These are phyloP conservation scores for Kryptolebias ocellatus DNA, from an alignment of 2,797 vertebrate species.

Conservation along the genomic window DNA sequence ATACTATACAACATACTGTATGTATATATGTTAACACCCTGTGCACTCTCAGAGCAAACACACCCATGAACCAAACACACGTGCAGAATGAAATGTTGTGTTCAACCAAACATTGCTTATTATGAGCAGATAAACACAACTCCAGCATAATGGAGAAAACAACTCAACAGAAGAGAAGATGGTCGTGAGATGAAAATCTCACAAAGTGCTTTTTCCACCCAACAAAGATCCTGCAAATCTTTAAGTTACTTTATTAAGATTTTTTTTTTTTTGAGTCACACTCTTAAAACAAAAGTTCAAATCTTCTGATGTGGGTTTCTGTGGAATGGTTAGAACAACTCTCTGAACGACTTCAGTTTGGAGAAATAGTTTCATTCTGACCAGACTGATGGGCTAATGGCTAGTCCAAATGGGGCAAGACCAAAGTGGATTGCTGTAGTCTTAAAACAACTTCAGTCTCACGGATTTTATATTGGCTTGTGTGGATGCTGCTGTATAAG, in stretches of 20 bases:
- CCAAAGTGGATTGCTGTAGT: no score
- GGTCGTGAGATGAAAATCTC: slow-evolving; percentile 49
- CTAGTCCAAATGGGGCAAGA: no score
- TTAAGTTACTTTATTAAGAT: slow-evolving; percentile 26
- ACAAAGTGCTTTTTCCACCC: slow-evolving; percentile 60
- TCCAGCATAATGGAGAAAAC: slow-evolving; percentile 56
- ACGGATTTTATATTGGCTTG: no score
- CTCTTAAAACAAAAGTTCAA: slow-evolving; percentile 19
- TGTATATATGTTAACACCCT: slow-evolving; percentile 53
- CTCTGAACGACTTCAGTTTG: no score
- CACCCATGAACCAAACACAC: slow-evolving; percentile 58
- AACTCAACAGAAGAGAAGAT: slow-evolving; percentile 27
- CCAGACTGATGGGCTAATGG: no score
- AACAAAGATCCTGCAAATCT: slow-evolving; percentile 48
- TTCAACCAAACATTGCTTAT: slow-evolving; percentile 59
- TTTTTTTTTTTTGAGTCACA: slow-evolving; percentile 33
- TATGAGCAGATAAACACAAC: slow-evolving; percentile 53
- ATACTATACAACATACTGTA: slow-evolving; percentile 33
- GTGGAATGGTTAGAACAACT: no score
- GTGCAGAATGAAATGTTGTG: slow-evolving; percentile 72
- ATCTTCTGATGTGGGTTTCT: no score
- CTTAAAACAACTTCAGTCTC: no score
- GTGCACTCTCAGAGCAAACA: slow-evolving; percentile 66
- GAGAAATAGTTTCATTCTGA: no score
- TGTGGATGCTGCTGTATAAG: no score